phyloP scores from a whole-genome alignment of 2,113 vertebrate species.

The Lichenostomus cassidix region DNA sequence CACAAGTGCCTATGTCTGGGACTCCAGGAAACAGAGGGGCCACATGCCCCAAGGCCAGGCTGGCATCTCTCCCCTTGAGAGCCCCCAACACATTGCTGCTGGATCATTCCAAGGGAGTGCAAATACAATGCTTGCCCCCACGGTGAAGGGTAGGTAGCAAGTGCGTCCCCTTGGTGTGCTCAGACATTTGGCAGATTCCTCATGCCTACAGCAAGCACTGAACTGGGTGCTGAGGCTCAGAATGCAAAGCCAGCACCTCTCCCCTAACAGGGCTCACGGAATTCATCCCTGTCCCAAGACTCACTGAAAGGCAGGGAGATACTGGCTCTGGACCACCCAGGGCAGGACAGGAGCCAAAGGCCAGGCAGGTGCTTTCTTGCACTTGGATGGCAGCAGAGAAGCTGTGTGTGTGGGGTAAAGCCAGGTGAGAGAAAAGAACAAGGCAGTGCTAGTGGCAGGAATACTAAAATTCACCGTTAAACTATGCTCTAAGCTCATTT shows the following conservation, averaged over 20 bases:
- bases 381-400: neutral
- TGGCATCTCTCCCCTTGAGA: neutral
- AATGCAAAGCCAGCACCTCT: neutral
- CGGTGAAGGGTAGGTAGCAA: rapidly evolving
- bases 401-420: neutral
- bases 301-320: neutral
- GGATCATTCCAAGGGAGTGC: neutral
- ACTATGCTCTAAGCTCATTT: neutral
- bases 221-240: neutral
- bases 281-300: neutral
- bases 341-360: neutral
- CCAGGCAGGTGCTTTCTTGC: neutral
- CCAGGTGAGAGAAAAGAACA: neutral
- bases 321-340: neutral
- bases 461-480: neutral
- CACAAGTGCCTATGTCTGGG: neutral
- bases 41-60: rapidly evolving
- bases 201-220: rapidly evolving
- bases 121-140: neutral
- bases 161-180: rapidly evolving
- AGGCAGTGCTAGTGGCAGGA: neutral
- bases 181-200: neutral
- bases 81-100: neutral
- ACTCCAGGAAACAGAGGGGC: neutral
- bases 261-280: neutral